These are phyloP conservation scores for Magallana angulata DNA, from an alignment of 1,140 invertebrate species.

Conservation along the genomic window DNA sequence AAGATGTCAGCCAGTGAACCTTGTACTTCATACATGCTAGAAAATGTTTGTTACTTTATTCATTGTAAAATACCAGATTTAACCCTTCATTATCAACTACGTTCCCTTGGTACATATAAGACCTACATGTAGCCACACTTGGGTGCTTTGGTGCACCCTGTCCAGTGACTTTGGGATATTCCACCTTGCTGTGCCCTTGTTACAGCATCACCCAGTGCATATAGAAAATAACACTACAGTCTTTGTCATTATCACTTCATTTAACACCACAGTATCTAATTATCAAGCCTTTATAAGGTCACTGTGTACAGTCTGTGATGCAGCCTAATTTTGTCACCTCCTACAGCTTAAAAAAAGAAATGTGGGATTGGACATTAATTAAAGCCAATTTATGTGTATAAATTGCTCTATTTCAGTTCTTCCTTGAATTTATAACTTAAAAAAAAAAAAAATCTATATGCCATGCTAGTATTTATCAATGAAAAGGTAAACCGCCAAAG, in stretches of 20 bases:
- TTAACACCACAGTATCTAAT: neutral
- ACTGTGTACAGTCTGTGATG: neutral
- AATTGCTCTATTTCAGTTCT: neutral
- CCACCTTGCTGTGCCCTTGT: too few relatives aligned
- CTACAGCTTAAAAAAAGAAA: neutral
- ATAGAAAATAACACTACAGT: too few relatives aligned
- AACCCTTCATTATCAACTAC: too few relatives aligned
- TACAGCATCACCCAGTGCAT: too few relatives aligned
- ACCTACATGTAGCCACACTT: too few relatives aligned
- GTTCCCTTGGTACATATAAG: too few relatives aligned
- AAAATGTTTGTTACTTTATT: too few relatives aligned
- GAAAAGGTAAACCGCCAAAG: neutral
- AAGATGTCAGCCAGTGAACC: neutral
- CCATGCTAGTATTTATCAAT: neutral
- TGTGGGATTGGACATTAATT: conserved; percentile 3
- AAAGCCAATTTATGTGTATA: conserved; percentile 26
- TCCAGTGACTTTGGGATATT: too few relatives aligned
- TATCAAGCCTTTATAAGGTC: neutral
- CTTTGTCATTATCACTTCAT: too few relatives aligned
- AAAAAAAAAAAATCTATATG: neutral
- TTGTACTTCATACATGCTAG: neutral
- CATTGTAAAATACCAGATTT: too few relatives aligned
- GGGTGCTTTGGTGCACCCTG: too few relatives aligned
- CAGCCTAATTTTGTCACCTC: neutral
- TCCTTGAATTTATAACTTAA: neutral